These are phyloP conservation scores for Heliconius himera DNA, from an alignment of 1,140 invertebrate genomes.

Conservation along the genomic window DNA sequence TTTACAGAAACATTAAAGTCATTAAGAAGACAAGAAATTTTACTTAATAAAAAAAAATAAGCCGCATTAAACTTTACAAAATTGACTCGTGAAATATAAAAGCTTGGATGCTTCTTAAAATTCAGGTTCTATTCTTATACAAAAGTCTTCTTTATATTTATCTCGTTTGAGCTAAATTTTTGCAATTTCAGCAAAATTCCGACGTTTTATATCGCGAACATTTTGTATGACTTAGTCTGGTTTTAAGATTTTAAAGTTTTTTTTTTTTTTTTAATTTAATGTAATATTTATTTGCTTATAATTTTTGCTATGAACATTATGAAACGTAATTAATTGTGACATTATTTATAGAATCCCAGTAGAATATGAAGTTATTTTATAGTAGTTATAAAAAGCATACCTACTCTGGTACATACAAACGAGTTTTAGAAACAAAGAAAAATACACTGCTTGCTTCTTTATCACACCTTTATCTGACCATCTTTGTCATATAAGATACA, in stretches of 20 bases:
- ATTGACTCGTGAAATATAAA: slow-evolving; percentile 20
- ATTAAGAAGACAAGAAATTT: not conserved
- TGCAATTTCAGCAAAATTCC: slow-evolving; percentile 29
- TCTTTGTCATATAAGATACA: too few species aligned
- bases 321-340: too few species aligned
- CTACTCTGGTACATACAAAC: too few species aligned
- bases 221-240: slow-evolving; percentile 25
- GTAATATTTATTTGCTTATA: not conserved
- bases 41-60: not conserved
- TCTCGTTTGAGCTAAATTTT: slow-evolving; percentile 26
- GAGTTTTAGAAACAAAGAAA: too few species aligned
- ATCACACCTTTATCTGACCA: too few species aligned
- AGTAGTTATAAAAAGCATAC: too few species aligned
- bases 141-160: slow-evolving; percentile 32
- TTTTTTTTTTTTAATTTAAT: not conserved
- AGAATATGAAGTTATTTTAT: too few species aligned
- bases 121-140: slow-evolving; percentile 26
- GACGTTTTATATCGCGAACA: slow-evolving; percentile 9
- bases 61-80: slow-evolving; percentile 22
- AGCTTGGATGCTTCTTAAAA: slow-evolving; percentile 26
- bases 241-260: slow-evolving; percentile 10
- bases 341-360: too few species aligned
- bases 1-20: not conserved
- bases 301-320: too few species aligned
- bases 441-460: too few species aligned